phyloP scores from a whole-genome alignment of 2,797 vertebrate genomes.

The Sandelia bainsii region DNA sequence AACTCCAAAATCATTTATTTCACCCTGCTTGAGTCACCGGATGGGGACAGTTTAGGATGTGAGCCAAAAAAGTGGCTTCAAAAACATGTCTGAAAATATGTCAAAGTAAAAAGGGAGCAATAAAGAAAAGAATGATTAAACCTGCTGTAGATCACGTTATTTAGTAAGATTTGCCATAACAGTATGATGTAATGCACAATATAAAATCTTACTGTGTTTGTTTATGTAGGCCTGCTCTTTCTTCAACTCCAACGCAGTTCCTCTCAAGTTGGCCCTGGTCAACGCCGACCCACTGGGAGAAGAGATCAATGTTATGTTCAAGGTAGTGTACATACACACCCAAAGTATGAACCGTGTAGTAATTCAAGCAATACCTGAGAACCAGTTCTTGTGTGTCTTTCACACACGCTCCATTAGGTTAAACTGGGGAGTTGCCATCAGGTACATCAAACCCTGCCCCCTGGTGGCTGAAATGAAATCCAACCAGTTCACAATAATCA shows the following conservation, averaged over 20 bases:
- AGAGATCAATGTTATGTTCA: constrained; percentile 99
- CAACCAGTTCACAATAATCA: not conserved
- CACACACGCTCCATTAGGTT: not conserved
- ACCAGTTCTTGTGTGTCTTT: not conserved
- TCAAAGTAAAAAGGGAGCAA: not conserved
- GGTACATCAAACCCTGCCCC: constrained; percentile 41
- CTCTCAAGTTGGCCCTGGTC: constrained; percentile 92
- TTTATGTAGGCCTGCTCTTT: constrained; percentile 93
- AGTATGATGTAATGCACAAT: not conserved
- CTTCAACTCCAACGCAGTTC: constrained; percentile 98
- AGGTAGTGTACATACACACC: constrained; percentile 81
- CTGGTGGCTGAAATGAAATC: constrained; percentile 63
- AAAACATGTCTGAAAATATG: not conserved
- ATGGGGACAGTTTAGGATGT: no score
- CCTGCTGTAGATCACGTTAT: not conserved
- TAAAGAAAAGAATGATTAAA: not conserved
- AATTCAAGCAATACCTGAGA: not conserved
- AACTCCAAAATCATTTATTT: not conserved
- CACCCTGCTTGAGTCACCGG: not conserved
- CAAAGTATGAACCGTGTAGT: not conserved
- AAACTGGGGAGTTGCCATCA: not conserved
- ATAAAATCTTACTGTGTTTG: constrained; percentile 16
- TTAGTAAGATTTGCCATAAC: not conserved
- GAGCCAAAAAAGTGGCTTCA: not conserved
- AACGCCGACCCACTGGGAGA: constrained; percentile 96